These are phyloP conservation scores for Garrulus glandarius DNA, from an alignment of 2,797 vertebrate species.

Conservation along the genomic window DNA sequence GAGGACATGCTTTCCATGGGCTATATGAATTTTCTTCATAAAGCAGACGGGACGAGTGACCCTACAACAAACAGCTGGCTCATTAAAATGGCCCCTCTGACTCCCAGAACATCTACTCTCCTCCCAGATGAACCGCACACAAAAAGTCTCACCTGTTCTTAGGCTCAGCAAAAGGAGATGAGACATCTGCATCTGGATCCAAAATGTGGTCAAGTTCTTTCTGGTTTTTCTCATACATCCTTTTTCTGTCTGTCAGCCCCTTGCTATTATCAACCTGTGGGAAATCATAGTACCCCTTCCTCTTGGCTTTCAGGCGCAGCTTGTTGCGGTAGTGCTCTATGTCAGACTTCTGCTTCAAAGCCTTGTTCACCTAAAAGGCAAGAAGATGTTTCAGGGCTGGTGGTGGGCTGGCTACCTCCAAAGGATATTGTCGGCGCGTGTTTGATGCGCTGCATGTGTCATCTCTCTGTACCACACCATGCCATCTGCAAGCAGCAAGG, in stretches of 20 bases:
- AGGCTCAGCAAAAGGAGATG: constrained; percentile 88
- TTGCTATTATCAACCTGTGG: constrained; percentile 80
- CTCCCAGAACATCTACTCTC: neutral
- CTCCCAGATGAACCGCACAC: neutral
- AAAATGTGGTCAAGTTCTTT: constrained; percentile 83
- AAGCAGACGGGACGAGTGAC: neutral
- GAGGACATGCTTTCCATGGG: neutral
- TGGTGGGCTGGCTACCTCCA: neutral
- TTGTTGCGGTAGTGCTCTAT: constrained; percentile 99
- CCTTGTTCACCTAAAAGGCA: constrained; percentile 87
- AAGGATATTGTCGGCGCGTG: neutral
- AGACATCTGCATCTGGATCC: constrained; percentile 86
- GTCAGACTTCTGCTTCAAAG: constrained; percentile 97
- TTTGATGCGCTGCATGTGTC: neutral
- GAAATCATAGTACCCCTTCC: constrained; percentile 96
- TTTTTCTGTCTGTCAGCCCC: constrained; percentile 80
- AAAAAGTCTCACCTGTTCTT: constrained; percentile 84
- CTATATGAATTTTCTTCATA: neutral
- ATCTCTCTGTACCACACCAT: neutral
- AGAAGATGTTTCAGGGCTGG: neutral
- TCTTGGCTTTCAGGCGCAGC: constrained; percentile 93
- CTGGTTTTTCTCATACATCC: constrained; percentile 80
- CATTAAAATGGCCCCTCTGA: neutral
- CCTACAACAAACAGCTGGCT: neutral
- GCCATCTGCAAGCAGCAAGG: constrained; percentile 26